A percentile compares a stretch with the other conserved stretches of the same genome.
These are phyloP conservation scores for Brassicogethes aeneus DNA, from an alignment of 2,888 invertebrate species.

Conservation along the genomic window DNA sequence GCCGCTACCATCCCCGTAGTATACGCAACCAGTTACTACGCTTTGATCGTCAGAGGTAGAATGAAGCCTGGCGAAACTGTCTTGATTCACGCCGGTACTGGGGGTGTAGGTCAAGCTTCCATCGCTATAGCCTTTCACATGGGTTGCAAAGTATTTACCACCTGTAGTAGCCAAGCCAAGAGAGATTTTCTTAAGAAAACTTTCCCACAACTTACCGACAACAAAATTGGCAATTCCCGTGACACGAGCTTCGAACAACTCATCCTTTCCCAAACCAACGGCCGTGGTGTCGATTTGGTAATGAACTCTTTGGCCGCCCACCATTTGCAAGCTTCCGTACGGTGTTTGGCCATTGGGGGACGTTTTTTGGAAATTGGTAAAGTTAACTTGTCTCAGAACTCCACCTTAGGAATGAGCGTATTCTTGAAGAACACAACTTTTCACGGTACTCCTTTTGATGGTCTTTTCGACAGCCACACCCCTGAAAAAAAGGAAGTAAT, in stretches of 20 bases:
- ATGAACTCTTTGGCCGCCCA: no score
- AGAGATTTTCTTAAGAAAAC: no score
- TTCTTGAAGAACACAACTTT: conserved; percentile 94
- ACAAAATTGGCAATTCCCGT: no score
- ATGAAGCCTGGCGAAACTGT: conserved; percentile 76
- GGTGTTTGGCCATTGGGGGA: no score
- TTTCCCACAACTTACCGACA: no score
- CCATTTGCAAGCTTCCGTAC: no score
- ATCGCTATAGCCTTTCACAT: conserved; percentile 86
- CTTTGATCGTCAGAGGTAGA: conserved; percentile 78
- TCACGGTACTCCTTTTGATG: conserved; percentile 94
- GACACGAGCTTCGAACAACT: no score
- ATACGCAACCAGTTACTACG: conserved; percentile 88
- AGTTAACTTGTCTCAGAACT: conserved; percentile 91
- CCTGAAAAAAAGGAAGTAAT: conserved; percentile 70
- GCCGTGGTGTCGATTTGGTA: conserved; percentile 88
- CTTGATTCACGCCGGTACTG: conserved; percentile 91
- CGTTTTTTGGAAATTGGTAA: no score
- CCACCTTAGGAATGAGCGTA: conserved; percentile 82
- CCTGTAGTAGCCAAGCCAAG: conserved; percentile 82
- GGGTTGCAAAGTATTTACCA: conserved; percentile 86
- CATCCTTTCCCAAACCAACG: no score
- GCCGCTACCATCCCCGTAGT: conserved; percentile 94
- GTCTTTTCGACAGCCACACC: conserved; percentile 68
- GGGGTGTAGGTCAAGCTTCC: conserved; percentile 96